Evolutionary conservation across 2,797 vertebrate species (phyloP).

Genomic region (Sus cebifrons): DNA sequence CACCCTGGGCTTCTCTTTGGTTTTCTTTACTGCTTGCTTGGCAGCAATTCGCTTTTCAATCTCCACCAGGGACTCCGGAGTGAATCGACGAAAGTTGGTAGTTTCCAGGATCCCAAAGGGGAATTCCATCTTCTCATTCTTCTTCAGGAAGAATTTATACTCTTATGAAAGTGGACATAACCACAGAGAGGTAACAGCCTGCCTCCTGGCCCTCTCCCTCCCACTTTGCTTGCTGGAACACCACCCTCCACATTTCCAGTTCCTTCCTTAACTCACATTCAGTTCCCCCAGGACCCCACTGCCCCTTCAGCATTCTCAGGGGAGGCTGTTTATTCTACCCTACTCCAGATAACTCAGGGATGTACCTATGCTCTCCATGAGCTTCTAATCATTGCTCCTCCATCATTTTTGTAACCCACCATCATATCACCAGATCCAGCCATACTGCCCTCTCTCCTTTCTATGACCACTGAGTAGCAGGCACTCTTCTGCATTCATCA

Average conservation of each 20-base stretch:
- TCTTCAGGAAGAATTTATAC: slow-evolving; percentile 91
- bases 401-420: background rate
- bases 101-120: slow-evolving; percentile 94
- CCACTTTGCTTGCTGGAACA: background rate
- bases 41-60: slow-evolving; percentile 95
- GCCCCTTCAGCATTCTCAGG: background rate
- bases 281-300: background rate
- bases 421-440: background rate
- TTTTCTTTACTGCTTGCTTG: slow-evolving; percentile 91
- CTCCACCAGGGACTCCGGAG: slow-evolving; percentile 95
- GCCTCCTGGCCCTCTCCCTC: background rate
- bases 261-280: background rate
- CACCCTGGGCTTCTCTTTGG: slow-evolving; percentile 90
- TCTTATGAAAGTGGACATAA: slow-evolving; percentile 87
- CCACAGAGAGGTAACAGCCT: slow-evolving; percentile 71
- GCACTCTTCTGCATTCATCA: background rate
- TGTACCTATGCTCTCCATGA: background rate
- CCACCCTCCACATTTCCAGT: background rate
- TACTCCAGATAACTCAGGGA: background rate
- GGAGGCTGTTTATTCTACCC: background rate
- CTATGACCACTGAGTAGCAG: background rate
- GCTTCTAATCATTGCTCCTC: background rate
- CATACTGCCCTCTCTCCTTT: background rate
- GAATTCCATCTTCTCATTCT: slow-evolving; percentile 98
- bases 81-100: slow-evolving; percentile 96